Conservation (phyloP, 2,888 invertebrate genomes). For the Rhagium mordax region DNA sequence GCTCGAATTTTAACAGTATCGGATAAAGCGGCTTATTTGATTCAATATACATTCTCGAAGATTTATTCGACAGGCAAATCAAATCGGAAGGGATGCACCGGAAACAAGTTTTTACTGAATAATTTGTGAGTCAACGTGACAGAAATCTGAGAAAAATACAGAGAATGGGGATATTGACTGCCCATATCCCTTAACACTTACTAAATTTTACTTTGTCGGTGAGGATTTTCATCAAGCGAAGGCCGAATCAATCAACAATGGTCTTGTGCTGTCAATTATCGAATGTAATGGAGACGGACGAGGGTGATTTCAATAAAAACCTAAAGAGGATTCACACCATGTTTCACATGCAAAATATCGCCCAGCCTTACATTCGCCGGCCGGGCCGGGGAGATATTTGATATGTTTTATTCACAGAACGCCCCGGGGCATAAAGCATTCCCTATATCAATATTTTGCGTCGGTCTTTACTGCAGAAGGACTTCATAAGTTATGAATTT, state of each 20-base stretch:
- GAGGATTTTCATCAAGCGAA: too few species aligned
- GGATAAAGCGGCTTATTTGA: neutral
- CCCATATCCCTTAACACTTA: too few species aligned
- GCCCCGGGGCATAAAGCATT: neutral
- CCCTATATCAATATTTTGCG: neutral
- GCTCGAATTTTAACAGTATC: neutral
- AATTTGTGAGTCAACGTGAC: neutral
- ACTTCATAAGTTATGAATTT: slow-evolving; percentile 1
- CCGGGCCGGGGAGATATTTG: neutral
- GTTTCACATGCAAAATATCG: neutral
- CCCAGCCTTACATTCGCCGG: neutral
- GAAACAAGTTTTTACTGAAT: neutral
- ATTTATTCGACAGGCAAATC: neutral
- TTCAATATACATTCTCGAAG: neutral
- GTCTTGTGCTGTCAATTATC: neutral
- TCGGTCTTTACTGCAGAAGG: neutral
- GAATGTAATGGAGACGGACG: neutral
- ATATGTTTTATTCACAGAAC: slow-evolving; percentile 4
- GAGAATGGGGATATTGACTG: too few species aligned
- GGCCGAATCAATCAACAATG: neutral
- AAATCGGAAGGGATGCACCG: neutral
- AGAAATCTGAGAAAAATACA: neutral
- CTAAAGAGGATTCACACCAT: neutral
- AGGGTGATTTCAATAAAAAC: slow-evolving; percentile 1
- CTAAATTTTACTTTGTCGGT: too few species aligned